Base-by-base conservation (phyloP, 1,140 invertebrate species). In the Brachionus calyciflorus region DNA sequence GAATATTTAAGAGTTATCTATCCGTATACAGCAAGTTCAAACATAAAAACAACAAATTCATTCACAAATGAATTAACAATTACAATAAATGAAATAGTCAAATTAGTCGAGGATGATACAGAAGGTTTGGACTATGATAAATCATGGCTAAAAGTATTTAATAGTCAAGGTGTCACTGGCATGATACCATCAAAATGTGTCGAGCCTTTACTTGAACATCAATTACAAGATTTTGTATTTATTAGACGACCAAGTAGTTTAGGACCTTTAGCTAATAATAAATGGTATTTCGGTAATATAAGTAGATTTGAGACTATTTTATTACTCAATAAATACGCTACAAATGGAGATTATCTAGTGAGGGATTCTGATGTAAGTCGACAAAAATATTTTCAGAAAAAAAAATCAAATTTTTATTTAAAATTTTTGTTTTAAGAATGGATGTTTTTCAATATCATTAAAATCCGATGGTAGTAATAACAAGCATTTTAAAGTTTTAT, bases 401-500 rank as follows among this genome's bases (percentile, higher is more conserved):
- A 33, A 17, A 37, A 60, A 60, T 33, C 3, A 21, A 21, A 21
- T 53, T 21, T 33, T 60, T 17, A 33, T 60, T 37, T 9, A 57
- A 26, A 51, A 41, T 10, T 24, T 78, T 79, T 78, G 79, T 87
- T 53, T 68, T 19, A 85, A 98, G 95, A 91, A 93, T 87, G 96
- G 96, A 77, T 96, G 99, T 86, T 98, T 92, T 86, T 98, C 96
- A 41, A 95, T 99, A 79, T 98, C 96, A 33, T 87, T 99, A 80
- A 98, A 98, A 24, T 65, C 60, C 87, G 96, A 96, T 51, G 91
- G 93, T 57, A 92, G 92, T 37, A 90, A 95, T 77, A 99, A 99
- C 87, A 99, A 99, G 85, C 96, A 99, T 86, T 99, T 99, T 87
- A 90, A 96, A 82, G 94, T 99, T 78, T 94, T 96, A 82, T 93